Conservation (phyloP, 2,113 vertebrate genomes). For the Salvator merianae region DNA sequence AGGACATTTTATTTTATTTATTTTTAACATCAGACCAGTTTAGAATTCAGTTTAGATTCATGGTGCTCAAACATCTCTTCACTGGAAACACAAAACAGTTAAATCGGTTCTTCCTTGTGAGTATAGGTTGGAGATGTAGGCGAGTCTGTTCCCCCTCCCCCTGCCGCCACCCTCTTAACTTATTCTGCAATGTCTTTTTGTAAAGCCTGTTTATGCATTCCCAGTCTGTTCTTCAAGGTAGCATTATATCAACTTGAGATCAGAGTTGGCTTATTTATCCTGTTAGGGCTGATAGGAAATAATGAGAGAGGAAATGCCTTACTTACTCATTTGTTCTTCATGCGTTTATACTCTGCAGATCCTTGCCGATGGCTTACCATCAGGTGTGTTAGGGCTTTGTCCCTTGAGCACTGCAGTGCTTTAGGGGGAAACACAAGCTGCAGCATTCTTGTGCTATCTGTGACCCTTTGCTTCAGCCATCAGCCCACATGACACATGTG, state of each 20-base stretch:
- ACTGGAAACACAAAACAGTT: too few relatives aligned
- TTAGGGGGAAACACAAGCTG: background rate
- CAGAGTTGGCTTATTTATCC: background rate
- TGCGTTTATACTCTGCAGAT: too few relatives aligned
- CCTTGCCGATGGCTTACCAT: background rate
- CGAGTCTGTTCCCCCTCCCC: background rate
- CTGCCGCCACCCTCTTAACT: background rate
- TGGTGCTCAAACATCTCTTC: too few relatives aligned
- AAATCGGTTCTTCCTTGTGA: too few relatives aligned
- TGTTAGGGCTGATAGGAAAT: background rate
- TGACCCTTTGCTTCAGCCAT: background rate
- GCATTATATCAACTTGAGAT: slow-evolving; percentile 49
- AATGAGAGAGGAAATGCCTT: background rate
- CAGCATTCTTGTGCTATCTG: background rate
- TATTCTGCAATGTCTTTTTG: background rate
- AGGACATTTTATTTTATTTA: too few relatives aligned
- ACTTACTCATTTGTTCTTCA: background rate
- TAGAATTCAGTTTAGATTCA: too few relatives aligned
- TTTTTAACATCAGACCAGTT: too few relatives aligned
- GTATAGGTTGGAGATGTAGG: background rate
- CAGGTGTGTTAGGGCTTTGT: background rate
- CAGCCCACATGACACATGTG: slow-evolving; percentile 33
- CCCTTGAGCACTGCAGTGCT: background rate
- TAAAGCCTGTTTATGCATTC: slow-evolving; percentile 12
- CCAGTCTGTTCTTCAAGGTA: slow-evolving; percentile 57